A percentile compares a stretch with the other conserved stretches of the same genome.
Conservation (phyloP, 37 sponge, comb jelly and placozoan species). For the Cliona cf. orientalis region DNA sequence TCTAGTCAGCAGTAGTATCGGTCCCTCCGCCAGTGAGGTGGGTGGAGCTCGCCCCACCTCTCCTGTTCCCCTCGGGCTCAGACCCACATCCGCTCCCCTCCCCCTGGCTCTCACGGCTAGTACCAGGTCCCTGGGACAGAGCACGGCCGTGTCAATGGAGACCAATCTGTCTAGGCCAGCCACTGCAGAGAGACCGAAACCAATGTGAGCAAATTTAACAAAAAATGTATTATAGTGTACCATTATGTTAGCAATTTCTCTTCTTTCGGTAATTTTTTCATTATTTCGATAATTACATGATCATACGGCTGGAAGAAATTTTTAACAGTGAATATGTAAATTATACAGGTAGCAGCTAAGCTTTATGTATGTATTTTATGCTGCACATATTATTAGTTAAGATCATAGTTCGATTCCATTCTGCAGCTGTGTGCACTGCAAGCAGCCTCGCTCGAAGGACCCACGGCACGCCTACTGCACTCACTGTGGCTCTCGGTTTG, state of each 20-base stretch:
- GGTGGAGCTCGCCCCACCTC: no score
- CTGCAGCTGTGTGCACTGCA: slow-evolving; percentile 68
- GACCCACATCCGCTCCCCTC: not conserved
- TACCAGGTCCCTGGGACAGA: not conserved
- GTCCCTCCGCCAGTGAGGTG: not conserved
- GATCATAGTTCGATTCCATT: no score
- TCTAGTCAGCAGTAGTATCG: not conserved
- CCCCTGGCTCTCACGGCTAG: no score
- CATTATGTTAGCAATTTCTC: no score
- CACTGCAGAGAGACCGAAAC: slow-evolving; percentile 29
- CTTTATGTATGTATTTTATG: no score
- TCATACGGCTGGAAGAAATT: no score
- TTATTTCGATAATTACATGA: no score
- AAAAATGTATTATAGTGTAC: no score
- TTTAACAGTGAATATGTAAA: no score
- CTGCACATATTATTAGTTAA: no score
- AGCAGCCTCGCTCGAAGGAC: slow-evolving; percentile 44
- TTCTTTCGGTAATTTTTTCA: no score
- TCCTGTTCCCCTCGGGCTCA: not conserved
- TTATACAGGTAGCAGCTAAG: no score
- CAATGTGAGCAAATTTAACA: slow-evolving; percentile 6
- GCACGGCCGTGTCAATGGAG: not conserved
- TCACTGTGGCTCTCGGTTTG: slow-evolving; percentile 68
- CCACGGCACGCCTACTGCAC: slow-evolving; percentile 58
- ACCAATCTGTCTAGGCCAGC: slow-evolving; percentile 3